Base-by-base conservation (phyloP, 2,888 invertebrate species). In the Margaritifera margaritifera region DNA sequence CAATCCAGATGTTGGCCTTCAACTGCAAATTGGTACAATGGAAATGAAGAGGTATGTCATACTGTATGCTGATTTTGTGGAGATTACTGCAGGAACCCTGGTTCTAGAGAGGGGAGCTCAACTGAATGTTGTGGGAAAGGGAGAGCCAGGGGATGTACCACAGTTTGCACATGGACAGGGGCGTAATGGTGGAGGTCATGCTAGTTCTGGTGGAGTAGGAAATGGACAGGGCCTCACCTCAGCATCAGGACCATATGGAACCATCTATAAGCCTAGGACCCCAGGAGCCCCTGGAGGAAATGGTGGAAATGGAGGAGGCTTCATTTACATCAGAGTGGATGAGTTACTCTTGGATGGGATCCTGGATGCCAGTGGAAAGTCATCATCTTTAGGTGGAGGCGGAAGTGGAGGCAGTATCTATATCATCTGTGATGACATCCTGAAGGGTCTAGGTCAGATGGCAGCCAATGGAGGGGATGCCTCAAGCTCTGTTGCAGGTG, bases 401-500 rank as follows among this genome's bases (percentile, higher is more conserved):
- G 84, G 82, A 11, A 81, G 82, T 69, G 85, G 85, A 11, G 85
- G 85, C 4, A 84, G 85, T 70, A 75, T 85, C 11, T 80, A 77
- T 60, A 72, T 84, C 4, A 61, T 61, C 1, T 73, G 78, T 60
- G 69, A 55, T 50, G 51, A 70, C 20, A 73, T 65, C 24, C 60
- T 85, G 0, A 79, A 78, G 61, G 85, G 85, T 27, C 70, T 80
- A 22, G 85, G 85, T 50, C 54, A 25, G 24, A 76, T 84, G 20
- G 72, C 72, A 56, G 78, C 78, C n/a, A 69, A 68, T 51, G 85
- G 85, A 55, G 85, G 85, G 18, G 71, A 72, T 65, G 71, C 71
- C n/a, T 68, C 59, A n/a, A 61, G 55, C 11, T 51, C 55, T 2
- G 65, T 52, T n/a, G 70, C 74, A 42, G 84, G 83, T 22, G 83